Conservation (phyloP, 2,888 invertebrate genomes). For the Ceratothoa steindachneri region DNA sequence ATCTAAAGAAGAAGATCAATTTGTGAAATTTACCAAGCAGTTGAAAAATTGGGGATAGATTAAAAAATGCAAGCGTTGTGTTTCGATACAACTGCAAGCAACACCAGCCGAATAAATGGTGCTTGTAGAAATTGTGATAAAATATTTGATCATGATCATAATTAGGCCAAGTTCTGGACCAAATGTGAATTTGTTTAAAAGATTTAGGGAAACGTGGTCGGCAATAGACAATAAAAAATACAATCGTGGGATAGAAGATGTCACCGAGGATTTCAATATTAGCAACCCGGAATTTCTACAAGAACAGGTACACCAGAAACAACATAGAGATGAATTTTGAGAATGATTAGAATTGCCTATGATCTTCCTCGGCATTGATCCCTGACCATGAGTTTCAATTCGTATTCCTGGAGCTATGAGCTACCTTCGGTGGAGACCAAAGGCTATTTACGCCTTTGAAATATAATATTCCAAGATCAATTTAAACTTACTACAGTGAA, state of each 20-base stretch:
- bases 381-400: neutral
- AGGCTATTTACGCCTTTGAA: neutral
- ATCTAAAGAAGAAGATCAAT: neutral
- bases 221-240: neutral
- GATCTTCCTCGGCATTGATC: neutral
- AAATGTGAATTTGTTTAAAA: neutral
- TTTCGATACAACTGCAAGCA: neutral
- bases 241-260: neutral
- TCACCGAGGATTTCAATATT: neutral
- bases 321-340: neutral
- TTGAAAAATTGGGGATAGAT: neutral
- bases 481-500: too few relatives aligned
- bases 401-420: neutral
- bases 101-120: neutral
- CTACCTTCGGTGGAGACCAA: neutral
- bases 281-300: neutral
- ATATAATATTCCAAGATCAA: too few relatives aligned
- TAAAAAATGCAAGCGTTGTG: neutral
- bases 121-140: neutral
- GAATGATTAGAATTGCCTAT: neutral
- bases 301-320: neutral
- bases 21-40: neutral
- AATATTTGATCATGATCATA: neutral
- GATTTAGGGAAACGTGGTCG: too few relatives aligned
- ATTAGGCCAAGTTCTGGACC: neutral